Conservation (phyloP, 1,140 invertebrate species). For the Lordiphosa collinella region DNA sequence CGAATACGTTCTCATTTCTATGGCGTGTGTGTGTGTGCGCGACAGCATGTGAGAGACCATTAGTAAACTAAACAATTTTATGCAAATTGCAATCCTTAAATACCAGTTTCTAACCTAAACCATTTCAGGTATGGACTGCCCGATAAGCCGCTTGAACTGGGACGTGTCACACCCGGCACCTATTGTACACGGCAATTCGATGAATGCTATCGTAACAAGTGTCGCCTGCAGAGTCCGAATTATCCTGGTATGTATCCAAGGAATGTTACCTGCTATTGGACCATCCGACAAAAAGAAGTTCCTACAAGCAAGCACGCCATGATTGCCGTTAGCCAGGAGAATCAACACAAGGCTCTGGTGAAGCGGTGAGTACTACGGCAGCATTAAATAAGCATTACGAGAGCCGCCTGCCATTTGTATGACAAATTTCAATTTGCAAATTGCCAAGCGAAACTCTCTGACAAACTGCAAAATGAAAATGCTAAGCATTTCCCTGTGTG, state of each 20-base stretch:
- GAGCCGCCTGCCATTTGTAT: slow-evolving; percentile 53
- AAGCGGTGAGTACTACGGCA: slow-evolving; percentile 81
- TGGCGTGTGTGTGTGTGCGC: neutral
- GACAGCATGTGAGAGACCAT: slow-evolving; percentile 27
- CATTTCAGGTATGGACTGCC: slow-evolving; percentile 83
- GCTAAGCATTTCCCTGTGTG: slow-evolving; percentile 31
- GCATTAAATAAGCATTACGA: slow-evolving; percentile 74
- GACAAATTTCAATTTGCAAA: slow-evolving; percentile 74
- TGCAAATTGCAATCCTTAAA: slow-evolving; percentile 66
- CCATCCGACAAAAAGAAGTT: slow-evolving; percentile 88
- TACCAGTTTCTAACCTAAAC: slow-evolving; percentile 49
- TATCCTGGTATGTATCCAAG: slow-evolving; percentile 94
- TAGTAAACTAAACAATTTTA: slow-evolving; percentile 72
- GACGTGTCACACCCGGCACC: slow-evolving; percentile 90
- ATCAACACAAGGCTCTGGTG: slow-evolving; percentile 86
- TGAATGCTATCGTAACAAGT: slow-evolving; percentile 90
- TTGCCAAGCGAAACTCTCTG: slow-evolving; percentile 52
- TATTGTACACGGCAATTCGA: slow-evolving; percentile 93
- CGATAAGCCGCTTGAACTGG: slow-evolving; percentile 86
- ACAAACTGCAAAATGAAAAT: slow-evolving; percentile 46
- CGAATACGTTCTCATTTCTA: neutral
- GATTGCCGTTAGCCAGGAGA: slow-evolving; percentile 88
- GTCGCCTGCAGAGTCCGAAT: slow-evolving; percentile 92
- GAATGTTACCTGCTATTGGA: slow-evolving; percentile 92
- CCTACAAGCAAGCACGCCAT: slow-evolving; percentile 93